These are phyloP conservation scores for Sarcophaga bullata DNA, from an alignment of 1,140 invertebrate species.

Conservation along the genomic window DNA sequence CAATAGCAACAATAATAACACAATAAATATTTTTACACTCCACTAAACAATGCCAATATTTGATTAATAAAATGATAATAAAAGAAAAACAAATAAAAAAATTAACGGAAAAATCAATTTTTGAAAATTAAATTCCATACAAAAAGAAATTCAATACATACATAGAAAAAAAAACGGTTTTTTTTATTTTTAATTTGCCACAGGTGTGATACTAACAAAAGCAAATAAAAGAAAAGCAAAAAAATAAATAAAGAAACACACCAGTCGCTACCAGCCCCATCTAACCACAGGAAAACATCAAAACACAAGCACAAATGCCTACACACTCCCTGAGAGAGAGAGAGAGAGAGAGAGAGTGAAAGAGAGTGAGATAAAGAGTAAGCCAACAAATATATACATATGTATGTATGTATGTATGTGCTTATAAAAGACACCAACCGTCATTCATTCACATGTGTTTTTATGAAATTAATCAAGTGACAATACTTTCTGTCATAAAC, in stretches of 20 bases:
- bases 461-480: slow-evolving; percentile 2
- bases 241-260: neutral
- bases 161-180: neutral
- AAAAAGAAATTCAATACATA: no score
- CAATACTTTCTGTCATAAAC: slow-evolving; percentile 24
- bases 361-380: no score
- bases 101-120: no score
- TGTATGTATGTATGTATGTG: neutral
- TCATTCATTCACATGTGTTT: slow-evolving; percentile 6
- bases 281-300: neutral
- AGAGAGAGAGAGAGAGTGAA: neutral
- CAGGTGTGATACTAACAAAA: neutral
- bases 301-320: neutral
- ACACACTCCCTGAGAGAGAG: neutral
- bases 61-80: no score
- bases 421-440: slow-evolving; percentile 3
- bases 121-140: no score
- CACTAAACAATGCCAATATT: no score
- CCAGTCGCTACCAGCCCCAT: neutral
- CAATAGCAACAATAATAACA: no score
- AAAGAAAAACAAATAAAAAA: no score
- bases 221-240: neutral
- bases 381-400: no score
- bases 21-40: no score
- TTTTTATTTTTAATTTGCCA: neutral